Evolutionary conservation across 1,140 invertebrate genomes (phyloP), one percentile per base, ranked within the genome.

Genomic region (Calliopsis andreniformis): DNA sequence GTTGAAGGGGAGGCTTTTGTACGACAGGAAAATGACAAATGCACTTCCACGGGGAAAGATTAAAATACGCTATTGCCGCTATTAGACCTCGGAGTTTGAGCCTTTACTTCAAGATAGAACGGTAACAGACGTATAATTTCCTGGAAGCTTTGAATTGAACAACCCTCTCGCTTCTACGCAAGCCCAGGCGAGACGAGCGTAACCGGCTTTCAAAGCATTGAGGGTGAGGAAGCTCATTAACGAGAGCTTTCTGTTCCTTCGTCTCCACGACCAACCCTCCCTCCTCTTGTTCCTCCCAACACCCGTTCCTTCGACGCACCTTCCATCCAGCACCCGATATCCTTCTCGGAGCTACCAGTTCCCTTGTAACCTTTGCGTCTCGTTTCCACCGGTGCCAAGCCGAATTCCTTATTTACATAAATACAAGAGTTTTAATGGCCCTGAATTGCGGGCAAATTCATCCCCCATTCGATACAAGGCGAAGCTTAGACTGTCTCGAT

Each of bases 211-310:
- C 79, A 78, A 89, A 87, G 81, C 78, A 86, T 77, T 82, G 86
- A 90, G 89, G 89, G 88, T 89, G 90, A 92, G 90, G 88, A 91
- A 92, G 91, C 91, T 92, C 91, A 92, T 92, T 92, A 92, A 89
- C 89, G 84, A 82, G 86, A 89, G 89, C 89, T 91, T 91, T 91
- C 87, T 88, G 85, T 86, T 87, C 81, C 84, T 76, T 85, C 83
- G 72, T 70, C 64, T 73, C 72, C 76, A 53, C 35, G 62, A 51
- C 47, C 25, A n/a, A 10, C 35, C 35, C 35, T 10, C 25, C 12
- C 16, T 2, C 39, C n/a, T n/a, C n/a, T n/a, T n/a, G n/a, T n/a
- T n/a, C n/a, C n/a, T n/a, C n/a, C n/a, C n/a, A n/a, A n/a, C n/a
- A n/a, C n/a, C 39, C 47, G 68, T 70, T 71, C 72, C 58, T 70